These are phyloP conservation scores for Rotaria sp. DNA, from an alignment of 2,888 invertebrate genomes.

Conservation along the genomic window DNA sequence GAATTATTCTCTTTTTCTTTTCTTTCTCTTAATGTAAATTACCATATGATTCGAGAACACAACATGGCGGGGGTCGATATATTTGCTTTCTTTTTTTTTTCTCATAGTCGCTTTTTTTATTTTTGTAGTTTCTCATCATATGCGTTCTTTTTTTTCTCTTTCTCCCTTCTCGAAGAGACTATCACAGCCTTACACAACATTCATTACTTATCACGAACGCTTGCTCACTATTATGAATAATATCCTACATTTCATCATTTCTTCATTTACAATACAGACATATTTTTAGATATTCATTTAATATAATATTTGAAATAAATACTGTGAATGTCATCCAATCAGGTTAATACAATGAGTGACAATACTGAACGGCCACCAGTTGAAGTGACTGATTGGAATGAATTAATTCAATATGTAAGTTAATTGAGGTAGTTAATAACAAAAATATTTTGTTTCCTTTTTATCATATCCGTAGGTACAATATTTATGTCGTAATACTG, in stretches of 20 bases:
- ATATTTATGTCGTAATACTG: background rate
- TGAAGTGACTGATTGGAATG: background rate
- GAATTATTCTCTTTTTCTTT: background rate
- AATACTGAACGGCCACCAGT: background rate
- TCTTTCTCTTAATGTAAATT: background rate
- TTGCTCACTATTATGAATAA: background rate
- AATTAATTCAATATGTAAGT: background rate
- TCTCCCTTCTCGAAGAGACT: background rate
- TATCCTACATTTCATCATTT: background rate
- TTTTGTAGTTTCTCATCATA: background rate
- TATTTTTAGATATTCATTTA: too few species aligned
- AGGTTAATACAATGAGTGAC: background rate
- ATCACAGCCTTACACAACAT: background rate
- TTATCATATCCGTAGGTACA: background rate
- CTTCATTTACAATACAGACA: too few species aligned
- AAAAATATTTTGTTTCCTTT: background rate
- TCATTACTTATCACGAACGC: background rate
- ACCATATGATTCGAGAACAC: background rate
- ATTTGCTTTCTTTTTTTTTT: background rate
- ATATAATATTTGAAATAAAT: too few species aligned
- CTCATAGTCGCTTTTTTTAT: background rate
- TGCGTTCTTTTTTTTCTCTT: background rate
- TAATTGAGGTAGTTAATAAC: background rate
- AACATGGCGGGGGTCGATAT: background rate
- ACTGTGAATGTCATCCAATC: background rate